Evolutionary conservation across 2,113 vertebrate genomes (phyloP), one percentile per base, ranked within the genome.

Genomic region (Alligator sinensis): DNA sequence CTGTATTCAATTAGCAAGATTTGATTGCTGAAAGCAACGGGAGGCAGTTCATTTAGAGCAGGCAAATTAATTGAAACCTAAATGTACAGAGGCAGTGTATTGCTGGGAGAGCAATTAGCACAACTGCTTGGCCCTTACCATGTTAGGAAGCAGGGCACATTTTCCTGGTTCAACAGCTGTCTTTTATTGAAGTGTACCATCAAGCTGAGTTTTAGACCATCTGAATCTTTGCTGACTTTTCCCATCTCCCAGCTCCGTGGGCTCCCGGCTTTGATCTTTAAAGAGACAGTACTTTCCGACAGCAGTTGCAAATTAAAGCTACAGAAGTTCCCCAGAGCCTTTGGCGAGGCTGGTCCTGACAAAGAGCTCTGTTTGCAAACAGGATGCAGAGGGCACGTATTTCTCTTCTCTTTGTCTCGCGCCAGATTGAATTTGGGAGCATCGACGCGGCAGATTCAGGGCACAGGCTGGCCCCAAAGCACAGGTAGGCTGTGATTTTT

Each of bases 1-100:
- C 85, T 96, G 77, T 96, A 98, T 98, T 97, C 96, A 97, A 96
- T 98, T 97, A 98, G 97, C 91, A 93, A 94, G 94, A 87, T 94
- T 92, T 97, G 95, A 97, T 97, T 97, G 94, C 97, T 96, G 91
- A 96, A 96, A 97, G 97, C 95, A 91, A 93, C 94, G 86, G 94
- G 96, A 96, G 92, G 91, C 82, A 97, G 92, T 96, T 97, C 96
- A 91, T 95, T 94, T 93, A 95, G 93, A 96, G 95, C 94, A 94
- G 93, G 96, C 89, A 96, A 97, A 96, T 97, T 97, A 97, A 98
- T 97, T 97, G 97, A 97, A 97, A 92, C 86, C 94, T 87, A 82
- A 93, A 97, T 63, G 91, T 82, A 91, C 74, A 27, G 74, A 61
- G 89, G 78, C 30, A 61, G 82, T 84, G 96, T 94, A 92, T 92